These are phyloP conservation scores for Pangasianodon hypophthalmus DNA, from an alignment of 2,113 vertebrate genomes.

Conservation along the genomic window DNA sequence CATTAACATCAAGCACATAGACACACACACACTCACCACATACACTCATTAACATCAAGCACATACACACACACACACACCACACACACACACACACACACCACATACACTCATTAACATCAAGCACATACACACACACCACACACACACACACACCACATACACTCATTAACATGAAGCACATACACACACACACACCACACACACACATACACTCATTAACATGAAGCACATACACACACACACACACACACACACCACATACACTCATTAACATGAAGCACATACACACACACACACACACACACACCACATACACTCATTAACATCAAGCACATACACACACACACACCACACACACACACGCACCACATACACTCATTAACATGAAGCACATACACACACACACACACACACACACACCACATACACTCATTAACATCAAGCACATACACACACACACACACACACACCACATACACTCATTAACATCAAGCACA, in stretches of 20 bases:
- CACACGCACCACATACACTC: no score
- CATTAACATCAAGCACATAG: neutral
- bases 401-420: neutral
- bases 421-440: neutral
- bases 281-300: conserved; percentile 1
- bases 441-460: neutral
- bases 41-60: neutral
- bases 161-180: neutral
- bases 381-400: neutral
- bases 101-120: neutral
- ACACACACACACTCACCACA: neutral
- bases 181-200: conserved; percentile 1
- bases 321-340: neutral
- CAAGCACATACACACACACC: neutral
- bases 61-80: conserved; percentile 1
- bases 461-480: no score
- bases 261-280: neutral
- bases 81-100: no score
- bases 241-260: no score
- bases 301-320: no score
- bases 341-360: neutral
- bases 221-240: neutral
- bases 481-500: neutral
- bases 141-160: no score
- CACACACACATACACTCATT: neutral